Base-by-base conservation (phyloP, 1,140 invertebrate species). In the Xylocopa sonorina region DNA sequence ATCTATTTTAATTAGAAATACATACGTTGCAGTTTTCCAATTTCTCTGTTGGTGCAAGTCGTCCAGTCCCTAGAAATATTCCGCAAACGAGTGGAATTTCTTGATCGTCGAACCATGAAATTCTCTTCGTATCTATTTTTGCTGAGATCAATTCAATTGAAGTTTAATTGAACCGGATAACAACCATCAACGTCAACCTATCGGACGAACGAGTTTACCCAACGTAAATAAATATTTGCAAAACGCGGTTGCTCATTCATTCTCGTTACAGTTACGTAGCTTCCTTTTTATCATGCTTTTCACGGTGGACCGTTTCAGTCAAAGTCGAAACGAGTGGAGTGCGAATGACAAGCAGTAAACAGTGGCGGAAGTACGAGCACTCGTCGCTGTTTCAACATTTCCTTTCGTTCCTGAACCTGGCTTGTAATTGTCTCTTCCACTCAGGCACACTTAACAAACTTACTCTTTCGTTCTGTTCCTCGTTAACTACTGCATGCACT, bases 101-200 rank as follows among this genome's bases (percentile, higher is more conserved):
- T 41, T 3, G 3, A 27, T 38, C 9, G 6, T 38, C 18, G 14
- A 29, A 3, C 0, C 12, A 4, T 3, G 27, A 0, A 55, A 67
- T 50, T 51, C 32, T 5, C 3, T 41, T 41, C 32, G 29, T 18
- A 5, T 18, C 12, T 48, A 34, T 63, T 63, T 73, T 73, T 46
- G 34, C n/a, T 16, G 38, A 29, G 48, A 48, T 32, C 66, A 41
- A 51, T 71, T 58, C 53, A 32, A 50, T 69, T 55, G 24, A 7
- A 68, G 64, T 63, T 81, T 81, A 81, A 78, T 82, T 21, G 51
- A 79, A n/a, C n/a, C 14, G 14, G 6, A 16, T 78, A 38, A 51
- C 18, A n/a, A 27, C 34, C 3, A 14, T 29, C 34, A 34, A 60
- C 46, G 48, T 53, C 62, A 51, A 7, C 3, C 14, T 3, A 14